These are phyloP conservation scores for Candidula unifasciata DNA, from an alignment of 2,888 invertebrate species.

Conservation along the genomic window DNA sequence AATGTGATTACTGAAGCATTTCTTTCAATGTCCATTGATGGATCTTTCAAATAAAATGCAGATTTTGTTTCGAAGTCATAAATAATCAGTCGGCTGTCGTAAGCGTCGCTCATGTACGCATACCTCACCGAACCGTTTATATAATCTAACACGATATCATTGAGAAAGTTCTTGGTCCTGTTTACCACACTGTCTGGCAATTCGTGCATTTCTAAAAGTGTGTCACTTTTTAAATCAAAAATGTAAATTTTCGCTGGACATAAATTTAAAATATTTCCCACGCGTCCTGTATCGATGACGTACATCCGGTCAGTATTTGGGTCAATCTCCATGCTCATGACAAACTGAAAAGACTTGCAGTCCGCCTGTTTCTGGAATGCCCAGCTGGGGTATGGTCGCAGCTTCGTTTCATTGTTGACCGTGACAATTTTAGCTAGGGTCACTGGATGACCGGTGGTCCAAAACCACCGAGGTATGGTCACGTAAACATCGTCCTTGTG, in stretches of 20 bases:
- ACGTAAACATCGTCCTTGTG: slow-evolving; percentile 63
- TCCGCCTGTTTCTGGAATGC: slow-evolving; percentile 63
- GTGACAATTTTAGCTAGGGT: slow-evolving; percentile 55
- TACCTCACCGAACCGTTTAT: slow-evolving; percentile 61
- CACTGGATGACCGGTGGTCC: slow-evolving; percentile 50
- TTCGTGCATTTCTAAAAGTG: slow-evolving; percentile 57
- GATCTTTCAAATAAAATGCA: slow-evolving; percentile 60
- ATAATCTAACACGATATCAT: slow-evolving; percentile 68
- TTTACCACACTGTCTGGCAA: slow-evolving; percentile 63
- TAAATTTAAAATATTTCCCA: slow-evolving; percentile 49
- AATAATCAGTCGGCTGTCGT: slow-evolving; percentile 62
- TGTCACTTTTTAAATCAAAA: slow-evolving; percentile 61
- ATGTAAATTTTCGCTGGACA: slow-evolving; percentile 70
- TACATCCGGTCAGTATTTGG: slow-evolving; percentile 68
- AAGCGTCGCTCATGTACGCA: slow-evolving; percentile 66
- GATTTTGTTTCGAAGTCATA: slow-evolving; percentile 60
- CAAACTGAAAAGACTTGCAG: slow-evolving; percentile 67
- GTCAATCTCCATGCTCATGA: slow-evolving; percentile 70
- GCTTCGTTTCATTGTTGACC: slow-evolving; percentile 45
- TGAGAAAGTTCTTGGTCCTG: slow-evolving; percentile 61
- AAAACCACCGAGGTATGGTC: slow-evolving; percentile 64
- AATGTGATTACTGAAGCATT: slow-evolving; percentile 55
- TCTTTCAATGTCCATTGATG: slow-evolving; percentile 57
- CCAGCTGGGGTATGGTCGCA: slow-evolving; percentile 67
- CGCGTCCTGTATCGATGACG: slow-evolving; percentile 66